A percentile compares a stretch with the other conserved stretches of the same genome.
Conservation (phyloP, 1,140 invertebrate species). For the Ips nitidus region DNA sequence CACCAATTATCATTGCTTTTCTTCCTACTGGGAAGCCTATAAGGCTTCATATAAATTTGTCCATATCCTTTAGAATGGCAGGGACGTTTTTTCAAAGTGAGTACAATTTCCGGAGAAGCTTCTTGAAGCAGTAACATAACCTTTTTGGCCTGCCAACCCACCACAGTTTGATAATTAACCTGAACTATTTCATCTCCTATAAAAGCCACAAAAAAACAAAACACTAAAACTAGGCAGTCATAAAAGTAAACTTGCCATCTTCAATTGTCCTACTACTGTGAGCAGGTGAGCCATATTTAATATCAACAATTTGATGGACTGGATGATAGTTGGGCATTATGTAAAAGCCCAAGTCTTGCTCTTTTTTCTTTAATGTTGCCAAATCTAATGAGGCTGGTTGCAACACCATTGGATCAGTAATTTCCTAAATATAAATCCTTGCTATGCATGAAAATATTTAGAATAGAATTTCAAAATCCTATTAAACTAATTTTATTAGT, state of each 20-base stretch:
- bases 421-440: conserved; percentile 59
- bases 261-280: conserved; percentile 87
- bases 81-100: conserved; percentile 83
- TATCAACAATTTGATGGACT: conserved; percentile 81
- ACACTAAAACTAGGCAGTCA: not conserved
- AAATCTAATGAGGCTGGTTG: conserved; percentile 85
- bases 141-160: conserved; percentile 83
- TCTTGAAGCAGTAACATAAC: conserved; percentile 77
- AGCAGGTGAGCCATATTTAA: conserved; percentile 81
- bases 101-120: conserved; percentile 75
- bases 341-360: conserved; percentile 77
- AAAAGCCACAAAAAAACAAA: conserved; percentile 3
- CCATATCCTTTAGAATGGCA: conserved; percentile 81
- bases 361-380: conserved; percentile 82
- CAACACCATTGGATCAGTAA: conserved; percentile 82
- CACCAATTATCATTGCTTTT: conserved; percentile 63
- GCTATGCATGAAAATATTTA: conserved; percentile 1
- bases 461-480: too few relatives aligned
- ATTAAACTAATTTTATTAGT: too few relatives aligned
- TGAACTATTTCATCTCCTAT: conserved; percentile 86
- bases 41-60: conserved; percentile 79
- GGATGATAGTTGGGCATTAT: conserved; percentile 84
- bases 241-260: conserved; percentile 56
- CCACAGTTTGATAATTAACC: conserved; percentile 90
- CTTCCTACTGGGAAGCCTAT: conserved; percentile 75